Evolutionary conservation across 2,113 vertebrate species (phyloP).

Genomic region (Archocentrus centrarchus): DNA sequence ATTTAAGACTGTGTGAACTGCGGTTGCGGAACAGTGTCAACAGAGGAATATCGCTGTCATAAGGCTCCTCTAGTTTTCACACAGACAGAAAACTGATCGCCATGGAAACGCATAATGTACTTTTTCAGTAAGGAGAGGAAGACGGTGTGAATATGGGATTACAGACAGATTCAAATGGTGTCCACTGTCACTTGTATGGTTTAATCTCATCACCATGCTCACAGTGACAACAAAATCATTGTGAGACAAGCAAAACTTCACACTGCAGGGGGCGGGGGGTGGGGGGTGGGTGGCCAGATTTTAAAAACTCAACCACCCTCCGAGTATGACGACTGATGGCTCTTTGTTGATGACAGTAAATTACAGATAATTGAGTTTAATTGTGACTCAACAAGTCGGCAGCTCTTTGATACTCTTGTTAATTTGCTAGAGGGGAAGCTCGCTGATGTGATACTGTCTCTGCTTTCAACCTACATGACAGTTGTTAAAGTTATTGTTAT

Average conservation of each 20-base stretch:
- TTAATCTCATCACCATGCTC: background rate
- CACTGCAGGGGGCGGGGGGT: background rate
- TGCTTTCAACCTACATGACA: background rate
- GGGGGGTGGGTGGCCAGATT: background rate
- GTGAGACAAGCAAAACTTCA: background rate
- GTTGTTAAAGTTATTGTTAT: background rate
- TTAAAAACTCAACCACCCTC: background rate
- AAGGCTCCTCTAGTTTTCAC: constrained; percentile 39
- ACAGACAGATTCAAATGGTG: background rate
- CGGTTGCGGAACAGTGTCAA: constrained; percentile 41
- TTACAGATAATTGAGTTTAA: constrained; percentile 11
- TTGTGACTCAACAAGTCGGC: background rate
- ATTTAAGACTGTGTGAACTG: constrained; percentile 38
- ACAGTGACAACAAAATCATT: background rate
- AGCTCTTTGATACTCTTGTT: constrained; percentile 12
- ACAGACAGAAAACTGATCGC: constrained; percentile 55
- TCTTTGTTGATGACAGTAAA: constrained; percentile 8
- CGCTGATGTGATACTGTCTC: background rate
- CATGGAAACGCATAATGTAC: constrained; percentile 79
- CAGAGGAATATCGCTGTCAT: constrained; percentile 49
- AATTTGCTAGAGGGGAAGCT: constrained; percentile 5
- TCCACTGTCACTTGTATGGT: background rate
- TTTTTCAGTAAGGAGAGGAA: constrained; percentile 30
- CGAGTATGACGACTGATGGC: background rate
- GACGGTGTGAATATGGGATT: constrained; percentile 21